Conservation (phyloP, 2,797 vertebrate genomes). For the Acanthornis magna region DNA sequence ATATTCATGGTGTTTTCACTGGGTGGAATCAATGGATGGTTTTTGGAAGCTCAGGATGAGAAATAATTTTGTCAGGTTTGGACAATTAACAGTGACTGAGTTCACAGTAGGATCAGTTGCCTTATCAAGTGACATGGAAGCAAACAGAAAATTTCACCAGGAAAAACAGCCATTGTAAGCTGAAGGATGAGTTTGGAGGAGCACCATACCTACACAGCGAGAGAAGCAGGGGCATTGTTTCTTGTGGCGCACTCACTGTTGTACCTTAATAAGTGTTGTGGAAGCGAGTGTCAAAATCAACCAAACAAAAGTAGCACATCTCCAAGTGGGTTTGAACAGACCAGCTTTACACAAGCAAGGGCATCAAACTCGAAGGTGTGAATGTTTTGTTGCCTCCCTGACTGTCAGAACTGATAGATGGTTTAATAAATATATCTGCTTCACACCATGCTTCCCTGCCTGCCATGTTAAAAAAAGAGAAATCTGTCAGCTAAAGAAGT, state of each 20-base stretch:
- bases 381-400: neutral
- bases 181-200: neutral
- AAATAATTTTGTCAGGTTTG: neutral
- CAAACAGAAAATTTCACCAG: neutral
- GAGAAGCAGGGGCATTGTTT: neutral
- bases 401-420: neutral
- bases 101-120: neutral
- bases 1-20: neutral
- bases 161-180: neutral
- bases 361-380: neutral
- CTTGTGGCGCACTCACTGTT: neutral
- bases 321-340: neutral
- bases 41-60: neutral
- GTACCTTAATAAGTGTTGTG: neutral
- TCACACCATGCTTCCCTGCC: neutral
- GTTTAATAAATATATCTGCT: conserved; percentile 1
- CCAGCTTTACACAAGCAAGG: neutral
- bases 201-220: neutral
- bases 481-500: neutral
- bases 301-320: neutral
- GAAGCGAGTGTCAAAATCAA: neutral
- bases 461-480: neutral
- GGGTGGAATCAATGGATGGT: neutral
- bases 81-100: neutral
- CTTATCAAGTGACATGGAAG: neutral